phyloP scores from a whole-genome alignment of 2,888 invertebrate species.

The Eupithecia subumbrata region DNA sequence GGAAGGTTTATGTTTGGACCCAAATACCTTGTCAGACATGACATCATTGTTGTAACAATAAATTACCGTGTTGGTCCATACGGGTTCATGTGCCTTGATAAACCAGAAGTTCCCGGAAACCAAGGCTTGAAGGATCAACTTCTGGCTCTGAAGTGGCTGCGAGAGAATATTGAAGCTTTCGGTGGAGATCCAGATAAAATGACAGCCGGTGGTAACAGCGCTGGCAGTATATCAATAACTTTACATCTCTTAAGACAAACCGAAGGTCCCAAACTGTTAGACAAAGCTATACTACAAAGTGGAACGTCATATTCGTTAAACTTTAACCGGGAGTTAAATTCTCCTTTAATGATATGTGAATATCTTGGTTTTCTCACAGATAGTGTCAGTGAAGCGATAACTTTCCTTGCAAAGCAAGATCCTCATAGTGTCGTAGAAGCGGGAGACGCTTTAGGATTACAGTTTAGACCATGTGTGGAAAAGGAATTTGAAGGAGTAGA shows the following conservation, averaged over 20 bases:
- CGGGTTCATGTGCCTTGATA: constrained; percentile 68
- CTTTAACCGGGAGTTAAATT: constrained; percentile 42
- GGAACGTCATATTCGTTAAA: constrained; percentile 48
- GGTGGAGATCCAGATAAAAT: constrained; percentile 64
- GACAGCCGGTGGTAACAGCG: constrained; percentile 64
- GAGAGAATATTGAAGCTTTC: constrained; percentile 62
- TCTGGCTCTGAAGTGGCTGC: constrained; percentile 63
- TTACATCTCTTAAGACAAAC: constrained; percentile 53
- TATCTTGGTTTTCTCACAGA: constrained; percentile 54
- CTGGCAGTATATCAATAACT: constrained; percentile 58
- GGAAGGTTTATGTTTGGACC: constrained; percentile 56
- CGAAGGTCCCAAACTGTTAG: constrained; percentile 53
- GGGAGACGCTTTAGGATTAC: constrained; percentile 40
- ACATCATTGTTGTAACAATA: constrained; percentile 62
- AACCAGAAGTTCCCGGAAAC: constrained; percentile 62
- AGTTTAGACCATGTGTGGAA: constrained; percentile 58
- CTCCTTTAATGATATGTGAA: constrained; percentile 53
- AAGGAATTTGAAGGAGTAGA: constrained; percentile 44
- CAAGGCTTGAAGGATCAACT: constrained; percentile 68
- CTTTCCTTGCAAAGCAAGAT: constrained; percentile 52
- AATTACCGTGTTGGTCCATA: constrained; percentile 68
- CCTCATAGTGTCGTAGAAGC: constrained; percentile 53
- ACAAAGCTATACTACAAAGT: constrained; percentile 63
- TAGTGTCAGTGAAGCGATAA: constrained; percentile 52
- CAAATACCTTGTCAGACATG: constrained; percentile 56